Conservation (phyloP, 2,888 invertebrate species). For the Scaeva pyrastri region DNA sequence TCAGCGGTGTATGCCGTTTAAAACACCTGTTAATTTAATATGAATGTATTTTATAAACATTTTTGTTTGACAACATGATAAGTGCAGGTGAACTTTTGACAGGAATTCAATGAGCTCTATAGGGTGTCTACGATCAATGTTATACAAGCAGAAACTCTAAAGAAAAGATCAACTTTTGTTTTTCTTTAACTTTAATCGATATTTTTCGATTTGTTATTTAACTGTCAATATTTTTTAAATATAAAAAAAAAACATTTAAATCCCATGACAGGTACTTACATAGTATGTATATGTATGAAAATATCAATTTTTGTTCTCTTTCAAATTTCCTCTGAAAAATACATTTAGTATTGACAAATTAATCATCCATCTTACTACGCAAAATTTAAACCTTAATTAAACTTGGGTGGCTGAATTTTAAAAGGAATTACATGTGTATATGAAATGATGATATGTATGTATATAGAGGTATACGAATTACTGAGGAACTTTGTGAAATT, state of each 20-base stretch:
- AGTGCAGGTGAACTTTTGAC: constrained; percentile 5
- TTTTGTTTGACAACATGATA: constrained; percentile 2
- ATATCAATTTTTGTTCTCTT: background rate
- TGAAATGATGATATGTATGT: background rate
- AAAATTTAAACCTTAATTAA: constrained; percentile 29
- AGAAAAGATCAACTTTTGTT: too few species aligned
- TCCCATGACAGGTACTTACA: too few species aligned
- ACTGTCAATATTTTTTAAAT: too few species aligned
- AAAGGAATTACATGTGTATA: background rate
- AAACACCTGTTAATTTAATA: background rate
- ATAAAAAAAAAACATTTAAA: too few species aligned
- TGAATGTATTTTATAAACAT: background rate
- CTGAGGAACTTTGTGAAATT: constrained; percentile 23
- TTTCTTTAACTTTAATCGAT: too few species aligned
- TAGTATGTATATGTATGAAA: too few species aligned
- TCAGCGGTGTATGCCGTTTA: background rate
- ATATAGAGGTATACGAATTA: background rate
- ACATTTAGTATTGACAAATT: background rate
- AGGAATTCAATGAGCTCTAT: background rate
- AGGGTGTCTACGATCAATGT: too few species aligned
- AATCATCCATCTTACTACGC: constrained; percentile 7
- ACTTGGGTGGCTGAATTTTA: background rate
- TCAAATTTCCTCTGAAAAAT: background rate
- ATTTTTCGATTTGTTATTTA: too few species aligned
- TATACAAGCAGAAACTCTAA: too few species aligned